Conservation (phyloP, 37 sponge, comb jelly and placozoan species). For the Cliona cf. orientalis region DNA sequence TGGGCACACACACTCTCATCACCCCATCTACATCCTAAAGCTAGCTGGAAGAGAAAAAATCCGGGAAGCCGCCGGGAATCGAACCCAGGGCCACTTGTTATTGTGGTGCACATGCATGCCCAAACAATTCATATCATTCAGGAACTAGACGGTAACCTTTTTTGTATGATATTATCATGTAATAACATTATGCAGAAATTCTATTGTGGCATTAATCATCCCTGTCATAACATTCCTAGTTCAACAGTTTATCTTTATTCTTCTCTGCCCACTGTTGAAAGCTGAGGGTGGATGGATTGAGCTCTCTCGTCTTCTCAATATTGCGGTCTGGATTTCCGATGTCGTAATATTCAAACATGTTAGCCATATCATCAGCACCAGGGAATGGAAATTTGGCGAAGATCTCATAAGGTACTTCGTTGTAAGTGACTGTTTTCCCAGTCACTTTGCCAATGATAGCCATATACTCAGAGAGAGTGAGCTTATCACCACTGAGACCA, state of each 20-base stretch:
- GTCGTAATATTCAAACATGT: conserved; percentile 71
- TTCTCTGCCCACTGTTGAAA: conserved; percentile 50
- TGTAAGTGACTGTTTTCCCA: conserved; percentile 51
- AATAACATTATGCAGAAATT: too few species aligned
- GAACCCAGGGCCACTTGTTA: too few species aligned
- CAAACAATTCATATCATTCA: too few species aligned
- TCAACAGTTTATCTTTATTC: conserved; percentile 47
- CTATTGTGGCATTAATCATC: too few species aligned
- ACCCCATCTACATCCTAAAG: too few species aligned
- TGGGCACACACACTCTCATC: too few species aligned
- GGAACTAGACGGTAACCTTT: too few species aligned
- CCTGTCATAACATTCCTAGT: too few species aligned
- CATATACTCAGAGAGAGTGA: conserved; percentile 49
- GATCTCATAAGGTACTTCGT: conserved; percentile 39
- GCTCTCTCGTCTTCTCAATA: conserved; percentile 30
- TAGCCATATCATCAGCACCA: conserved; percentile 64
- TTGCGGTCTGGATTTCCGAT: conserved; percentile 40
- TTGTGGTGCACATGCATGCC: too few species aligned
- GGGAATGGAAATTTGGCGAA: conserved; percentile 74
- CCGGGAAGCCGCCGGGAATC: too few species aligned
- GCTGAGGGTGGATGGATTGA: conserved; percentile 51
- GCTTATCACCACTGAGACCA: conserved; percentile 50
- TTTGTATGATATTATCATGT: too few species aligned
- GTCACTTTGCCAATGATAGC: conserved; percentile 48
- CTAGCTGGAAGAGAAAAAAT: too few species aligned